Percentiles rank a stretch among this genome's conserved stretches.
Conservation (phyloP, 1,140 invertebrate species). For the Venturia canescens region DNA sequence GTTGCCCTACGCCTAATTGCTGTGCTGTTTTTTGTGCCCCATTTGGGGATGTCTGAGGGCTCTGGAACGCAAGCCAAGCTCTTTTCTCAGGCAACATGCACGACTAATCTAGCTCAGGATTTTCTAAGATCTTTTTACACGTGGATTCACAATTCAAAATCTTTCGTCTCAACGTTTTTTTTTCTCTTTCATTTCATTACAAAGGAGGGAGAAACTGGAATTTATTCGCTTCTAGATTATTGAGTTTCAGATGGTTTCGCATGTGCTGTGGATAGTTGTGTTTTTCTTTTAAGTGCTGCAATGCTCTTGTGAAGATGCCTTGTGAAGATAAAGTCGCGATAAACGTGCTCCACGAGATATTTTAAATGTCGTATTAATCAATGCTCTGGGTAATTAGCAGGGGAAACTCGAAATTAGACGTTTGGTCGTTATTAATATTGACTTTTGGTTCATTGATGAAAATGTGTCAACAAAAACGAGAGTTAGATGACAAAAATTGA, state of each 20-base stretch:
- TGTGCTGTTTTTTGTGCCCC: conserved; percentile 61
- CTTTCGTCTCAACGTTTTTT: no score
- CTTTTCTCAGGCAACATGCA: conserved; percentile 63
- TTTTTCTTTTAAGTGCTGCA: no score
- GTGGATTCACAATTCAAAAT: neutral
- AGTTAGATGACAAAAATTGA: no score
- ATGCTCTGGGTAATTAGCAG: neutral
- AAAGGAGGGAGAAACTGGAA: no score
- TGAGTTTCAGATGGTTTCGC: no score
- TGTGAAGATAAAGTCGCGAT: neutral
- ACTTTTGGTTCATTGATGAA: no score
- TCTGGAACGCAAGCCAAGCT: conserved; percentile 74
- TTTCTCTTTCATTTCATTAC: no score
- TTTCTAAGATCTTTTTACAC: neutral
- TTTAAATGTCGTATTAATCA: neutral
- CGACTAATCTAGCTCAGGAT: conserved; percentile 7
- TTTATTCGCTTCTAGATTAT: no score
- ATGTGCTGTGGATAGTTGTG: no score
- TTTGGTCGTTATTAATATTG: no score
- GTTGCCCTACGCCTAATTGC: conserved; percentile 62
- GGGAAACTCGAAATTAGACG: no score
- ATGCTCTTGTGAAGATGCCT: neutral
- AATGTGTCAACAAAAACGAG: no score
- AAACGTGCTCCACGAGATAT: neutral
- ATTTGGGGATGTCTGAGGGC: conserved; percentile 70